Evolutionary conservation across 2,113 vertebrate species (phyloP).

Genomic region (Nesoenas mayeri): DNA sequence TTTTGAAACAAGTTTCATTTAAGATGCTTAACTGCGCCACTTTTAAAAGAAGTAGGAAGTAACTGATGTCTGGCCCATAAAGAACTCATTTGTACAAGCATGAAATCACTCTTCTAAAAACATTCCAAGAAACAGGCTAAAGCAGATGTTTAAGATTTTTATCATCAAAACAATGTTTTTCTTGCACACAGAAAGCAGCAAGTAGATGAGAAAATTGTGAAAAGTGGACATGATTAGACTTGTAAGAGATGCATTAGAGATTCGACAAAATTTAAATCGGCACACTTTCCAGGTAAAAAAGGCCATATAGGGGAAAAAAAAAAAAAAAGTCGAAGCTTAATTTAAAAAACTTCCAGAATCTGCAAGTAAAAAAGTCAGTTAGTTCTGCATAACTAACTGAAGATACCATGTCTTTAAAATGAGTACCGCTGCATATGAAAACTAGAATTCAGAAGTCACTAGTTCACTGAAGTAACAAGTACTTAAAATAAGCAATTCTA

Average conservation of each 20-base stretch:
- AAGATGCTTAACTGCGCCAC: background rate
- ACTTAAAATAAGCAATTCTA: background rate
- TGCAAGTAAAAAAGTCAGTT: background rate
- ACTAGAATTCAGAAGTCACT: background rate
- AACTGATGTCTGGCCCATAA: background rate
- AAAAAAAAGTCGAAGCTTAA: background rate
- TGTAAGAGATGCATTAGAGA: background rate
- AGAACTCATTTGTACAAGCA: background rate
- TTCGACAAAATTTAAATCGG: background rate
- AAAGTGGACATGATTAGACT: background rate
- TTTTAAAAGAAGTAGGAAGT: background rate
- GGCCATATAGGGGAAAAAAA: background rate
- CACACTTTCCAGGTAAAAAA: background rate
- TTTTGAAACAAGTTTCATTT: background rate
- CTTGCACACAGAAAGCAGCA: background rate
- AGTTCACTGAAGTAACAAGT: background rate
- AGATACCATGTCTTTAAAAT: background rate
- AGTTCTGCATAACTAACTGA: background rate
- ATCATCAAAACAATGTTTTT: background rate
- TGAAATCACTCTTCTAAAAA: background rate
- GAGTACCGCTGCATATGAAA: background rate
- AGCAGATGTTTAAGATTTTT: slow-evolving; percentile 7
- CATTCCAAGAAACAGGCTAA: background rate
- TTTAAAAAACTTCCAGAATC: background rate
- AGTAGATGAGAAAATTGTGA: background rate